Conservation (phyloP, 2,113 vertebrate genomes). For the Pterocles burchelli region DNA sequence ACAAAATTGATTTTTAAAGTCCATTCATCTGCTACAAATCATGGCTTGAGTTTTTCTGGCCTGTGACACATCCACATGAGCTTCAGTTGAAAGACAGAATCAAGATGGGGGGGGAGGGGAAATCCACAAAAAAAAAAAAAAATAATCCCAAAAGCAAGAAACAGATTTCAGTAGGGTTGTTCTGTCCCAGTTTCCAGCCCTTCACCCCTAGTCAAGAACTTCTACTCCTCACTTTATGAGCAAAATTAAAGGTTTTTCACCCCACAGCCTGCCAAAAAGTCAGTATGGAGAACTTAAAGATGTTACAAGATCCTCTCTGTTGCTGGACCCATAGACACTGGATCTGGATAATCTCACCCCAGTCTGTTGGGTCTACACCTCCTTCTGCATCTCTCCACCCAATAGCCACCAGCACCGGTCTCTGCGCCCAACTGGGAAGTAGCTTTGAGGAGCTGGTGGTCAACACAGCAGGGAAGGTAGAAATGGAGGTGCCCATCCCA, state of each 20-base stretch:
- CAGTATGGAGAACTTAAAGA: too few relatives aligned
- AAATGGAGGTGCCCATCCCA: rapidly evolving
- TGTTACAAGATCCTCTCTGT: background rate
- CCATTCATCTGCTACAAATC: conserved; percentile 39
- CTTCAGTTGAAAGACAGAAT: background rate
- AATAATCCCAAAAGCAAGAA: background rate
- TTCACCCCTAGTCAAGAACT: background rate
- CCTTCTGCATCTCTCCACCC: background rate
- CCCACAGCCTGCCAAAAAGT: rapidly evolving
- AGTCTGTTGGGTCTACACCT: background rate
- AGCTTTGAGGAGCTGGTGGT: background rate
- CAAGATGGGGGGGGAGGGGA: background rate
- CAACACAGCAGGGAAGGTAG: background rate
- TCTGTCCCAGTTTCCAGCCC: background rate
- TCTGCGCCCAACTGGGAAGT: background rate
- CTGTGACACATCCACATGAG: background rate
- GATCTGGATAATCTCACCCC: background rate
- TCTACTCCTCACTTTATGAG: background rate
- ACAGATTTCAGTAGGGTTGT: background rate
- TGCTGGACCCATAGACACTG: rapidly evolving
- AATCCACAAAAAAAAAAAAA: background rate
- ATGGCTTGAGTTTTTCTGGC: conserved; percentile 21
- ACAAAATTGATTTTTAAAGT: conserved; percentile 35
- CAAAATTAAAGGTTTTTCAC: background rate
- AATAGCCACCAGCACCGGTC: background rate